Evolutionary conservation across 2,797 vertebrate species (phyloP), one percentile per base, ranked within the genome.

Genomic region (Brotula barbata): DNA sequence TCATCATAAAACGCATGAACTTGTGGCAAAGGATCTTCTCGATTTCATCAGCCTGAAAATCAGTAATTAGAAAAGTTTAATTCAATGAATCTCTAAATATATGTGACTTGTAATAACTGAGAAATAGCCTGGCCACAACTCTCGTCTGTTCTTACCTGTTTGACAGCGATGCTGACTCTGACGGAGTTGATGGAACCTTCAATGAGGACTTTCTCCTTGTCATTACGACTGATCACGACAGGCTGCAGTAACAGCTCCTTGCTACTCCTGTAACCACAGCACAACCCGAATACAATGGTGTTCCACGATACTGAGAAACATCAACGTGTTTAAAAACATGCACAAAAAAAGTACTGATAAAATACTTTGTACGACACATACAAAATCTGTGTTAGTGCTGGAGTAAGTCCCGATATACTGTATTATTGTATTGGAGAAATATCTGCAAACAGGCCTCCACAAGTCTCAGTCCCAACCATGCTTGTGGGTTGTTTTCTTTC

Each of bases 1-100:
- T 99, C 97, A 99, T 99, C 97, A 99, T 98, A 81, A 99, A 99
- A 54, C 96, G 95, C 96, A 98, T 98, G 80, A 99, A 99, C 70
- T 99, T 99, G 89, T 99, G 97, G 86, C 97, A 99, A 67, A 99
- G 88, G 81, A 99, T 99, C 92, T 98, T 99, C 92, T 99, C 97
- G 0, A 99, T 99, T 88, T 99, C 96, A 9, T 99, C 97, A 0
- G 97, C 96, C 97, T 98, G n/a, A 19, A 2, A 39, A 13, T 23
- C 7, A 17, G 37, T 33, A 8, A 39, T 2, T 15, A 21, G 20
- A 54, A 2, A 39, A 6, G n/a, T 13, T 25, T 15, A 20, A 55
- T 40, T 52, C 2, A 51, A 42, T 15, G 5, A 10, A 17, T 7
- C 10, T 63, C 2, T 40, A 6, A 33, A 33, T 9, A 33, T 28